Base-by-base conservation (phyloP, 1,140 invertebrate genomes). In the Spodoptera frugiperda region DNA sequence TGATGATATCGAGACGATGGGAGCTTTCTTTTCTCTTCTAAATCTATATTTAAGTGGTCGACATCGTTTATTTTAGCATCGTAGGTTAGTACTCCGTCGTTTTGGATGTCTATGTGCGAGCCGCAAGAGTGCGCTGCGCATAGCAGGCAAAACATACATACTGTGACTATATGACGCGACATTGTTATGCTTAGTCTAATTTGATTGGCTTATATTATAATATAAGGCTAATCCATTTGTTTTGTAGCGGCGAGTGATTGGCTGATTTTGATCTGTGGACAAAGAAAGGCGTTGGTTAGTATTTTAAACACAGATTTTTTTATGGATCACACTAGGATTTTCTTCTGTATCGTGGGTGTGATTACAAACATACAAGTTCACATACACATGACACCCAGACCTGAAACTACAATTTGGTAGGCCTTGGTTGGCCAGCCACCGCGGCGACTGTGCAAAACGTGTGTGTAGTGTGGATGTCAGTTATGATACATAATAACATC, bases 111-210 rank as follows among this genome's bases (percentile, higher is more conserved):
- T 89, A 95, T 59, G 93, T 94, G 89, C 95, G 97, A 84, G 95
- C 96, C 96, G 84, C 97, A 97, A 1, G 96, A 95, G 78, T 97
- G 96, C 53, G 96, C 95, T 11, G 97, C 96, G 86, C 96, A 97
- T 3, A 97, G 89, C 48, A 97, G 95, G 88, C 97, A 97, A 82
- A 97, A 96, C 88, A 97, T 96, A 83, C 97, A 97, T 21, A 97
- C 96, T 14, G 96, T 96, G 80, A 97, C 95, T 51, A 97, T 91
- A 81, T 96, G 95, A 61, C 91, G 91, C 9, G 92, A 86, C 94
- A 94, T 94, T 77, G 84, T 87, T 63, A 73, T 14, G 19, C 81
- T 83, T 83, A 82, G n/a, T 61, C 72, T 81, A 79, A 46, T 76
- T 33, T 44, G 49, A 67, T 76, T 85, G 57, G 67, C 80, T 83